A percentile compares a stretch with the other conserved stretches of the same genome.
phyloP scores from a whole-genome alignment of 64 coral and sea anemone genomes.

The Acropora tenuis region DNA sequence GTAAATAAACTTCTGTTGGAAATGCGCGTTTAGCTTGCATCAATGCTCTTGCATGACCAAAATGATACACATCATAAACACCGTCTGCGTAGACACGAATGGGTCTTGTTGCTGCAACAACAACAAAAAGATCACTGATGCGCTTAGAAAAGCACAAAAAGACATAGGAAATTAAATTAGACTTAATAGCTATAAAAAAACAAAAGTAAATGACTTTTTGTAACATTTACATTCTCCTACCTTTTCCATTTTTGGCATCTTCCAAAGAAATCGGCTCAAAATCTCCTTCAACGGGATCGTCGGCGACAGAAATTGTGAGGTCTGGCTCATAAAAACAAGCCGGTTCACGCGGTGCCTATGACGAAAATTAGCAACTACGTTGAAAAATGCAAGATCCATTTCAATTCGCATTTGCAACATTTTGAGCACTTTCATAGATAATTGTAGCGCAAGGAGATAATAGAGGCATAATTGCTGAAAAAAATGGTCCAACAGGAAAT shows the following conservation, averaged over 20 bases:
- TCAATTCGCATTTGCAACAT: not conserved
- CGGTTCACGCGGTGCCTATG: conserved; percentile 43
- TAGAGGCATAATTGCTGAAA: too few relatives aligned
- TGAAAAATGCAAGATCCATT: not conserved
- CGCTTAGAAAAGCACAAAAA: not conserved
- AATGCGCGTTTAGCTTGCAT: conserved; percentile 95
- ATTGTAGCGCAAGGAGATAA: not conserved
- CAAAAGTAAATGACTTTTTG: not conserved
- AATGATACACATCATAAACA: conserved; percentile 91
- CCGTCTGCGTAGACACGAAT: conserved; percentile 98
- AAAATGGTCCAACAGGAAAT: not conserved
- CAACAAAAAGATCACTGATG: not conserved
- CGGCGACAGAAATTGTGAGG: conserved; percentile 29
- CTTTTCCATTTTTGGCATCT: conserved; percentile 87
- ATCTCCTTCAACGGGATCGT: not conserved
- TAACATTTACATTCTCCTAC: not conserved
- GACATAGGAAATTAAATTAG: too few relatives aligned
- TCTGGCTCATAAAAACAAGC: conserved; percentile 52
- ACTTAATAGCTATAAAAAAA: not conserved
- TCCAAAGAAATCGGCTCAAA: conserved; percentile 71
- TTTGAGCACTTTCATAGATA: not conserved
- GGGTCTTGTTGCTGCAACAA: conserved; percentile 85
- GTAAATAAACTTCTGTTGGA: conserved; percentile 84
- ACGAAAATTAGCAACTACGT: not conserved
- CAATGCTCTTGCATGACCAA: conserved; percentile 92